Evolutionary conservation across 2,797 vertebrate species (phyloP).

Genomic region (Rachycentron canadum): DNA sequence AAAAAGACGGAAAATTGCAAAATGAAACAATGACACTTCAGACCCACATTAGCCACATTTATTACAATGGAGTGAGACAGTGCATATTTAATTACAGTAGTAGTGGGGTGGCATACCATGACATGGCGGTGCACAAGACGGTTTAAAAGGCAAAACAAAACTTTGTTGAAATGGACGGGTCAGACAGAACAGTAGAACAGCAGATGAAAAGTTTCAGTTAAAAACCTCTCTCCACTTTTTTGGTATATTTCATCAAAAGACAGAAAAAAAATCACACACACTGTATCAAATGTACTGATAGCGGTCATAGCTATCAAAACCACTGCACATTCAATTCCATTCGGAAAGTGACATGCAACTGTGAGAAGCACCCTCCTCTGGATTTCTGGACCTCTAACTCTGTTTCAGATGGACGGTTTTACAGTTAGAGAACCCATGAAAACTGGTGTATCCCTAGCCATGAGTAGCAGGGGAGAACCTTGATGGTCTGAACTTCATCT

Average conservation of each 20-base stretch:
- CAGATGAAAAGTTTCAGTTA: conserved; percentile 51
- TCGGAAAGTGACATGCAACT: conserved; percentile 40
- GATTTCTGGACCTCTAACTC: conserved; percentile 28
- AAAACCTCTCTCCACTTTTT: conserved; percentile 43
- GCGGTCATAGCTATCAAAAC: conserved; percentile 42
- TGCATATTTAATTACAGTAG: conserved; percentile 84
- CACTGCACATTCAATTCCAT: conserved; percentile 35
- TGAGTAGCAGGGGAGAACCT: conserved; percentile 80
- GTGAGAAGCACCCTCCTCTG: conserved; percentile 32
- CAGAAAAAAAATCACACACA: conserved; percentile 29
- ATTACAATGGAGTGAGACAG: conserved; percentile 82
- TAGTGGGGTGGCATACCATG: conserved; percentile 72
- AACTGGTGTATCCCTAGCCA: conserved; percentile 68
- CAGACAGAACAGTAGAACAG: conserved; percentile 50
- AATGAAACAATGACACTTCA: conserved; percentile 37
- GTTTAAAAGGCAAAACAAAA: conserved; percentile 53
- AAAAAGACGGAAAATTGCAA: conserved; percentile 1
- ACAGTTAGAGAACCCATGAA: neutral
- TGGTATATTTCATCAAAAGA: conserved; percentile 40
- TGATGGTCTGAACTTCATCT: conserved; percentile 90
- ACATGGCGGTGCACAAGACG: conserved; percentile 54
- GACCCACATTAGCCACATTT: conserved; percentile 76
- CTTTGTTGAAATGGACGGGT: conserved; percentile 48
- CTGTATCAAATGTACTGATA: conserved; percentile 36
- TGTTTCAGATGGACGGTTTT: conserved; percentile 33